These are phyloP conservation scores for Cyrtodaria siliqua DNA, from an alignment of 2,888 invertebrate genomes.

Conservation along the genomic window DNA sequence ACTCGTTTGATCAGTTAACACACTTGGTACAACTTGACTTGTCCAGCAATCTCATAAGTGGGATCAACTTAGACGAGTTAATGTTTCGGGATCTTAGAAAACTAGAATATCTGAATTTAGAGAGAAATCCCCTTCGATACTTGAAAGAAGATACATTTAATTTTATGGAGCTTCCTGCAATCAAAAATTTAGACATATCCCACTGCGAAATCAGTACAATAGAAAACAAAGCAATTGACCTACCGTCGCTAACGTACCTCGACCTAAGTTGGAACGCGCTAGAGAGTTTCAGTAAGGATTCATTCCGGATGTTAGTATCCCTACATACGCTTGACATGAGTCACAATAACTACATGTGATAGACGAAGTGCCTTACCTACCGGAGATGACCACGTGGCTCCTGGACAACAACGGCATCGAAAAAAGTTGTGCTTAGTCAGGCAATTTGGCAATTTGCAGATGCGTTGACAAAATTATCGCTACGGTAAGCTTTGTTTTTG, in stretches of 20 bases:
- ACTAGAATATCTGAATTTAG: constrained; percentile 27
- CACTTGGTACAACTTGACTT: constrained; percentile 40
- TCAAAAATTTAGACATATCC: constrained; percentile 53
- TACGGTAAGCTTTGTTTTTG: no score
- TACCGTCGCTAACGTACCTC: constrained; percentile 33
- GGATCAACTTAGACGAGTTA: constrained; percentile 20
- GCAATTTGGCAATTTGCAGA: constrained; percentile 27
- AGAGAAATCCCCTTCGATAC: constrained; percentile 46
- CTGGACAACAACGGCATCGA: constrained; percentile 53
- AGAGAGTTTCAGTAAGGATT: constrained; percentile 12
- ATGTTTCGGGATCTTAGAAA: constrained; percentile 39
- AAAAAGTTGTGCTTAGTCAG: constrained; percentile 26
- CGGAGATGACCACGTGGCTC: constrained; percentile 38
- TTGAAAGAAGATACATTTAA: constrained; percentile 40
- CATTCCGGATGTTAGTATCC: constrained; percentile 38
- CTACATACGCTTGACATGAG: constrained; percentile 51
- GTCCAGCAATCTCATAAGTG: constrained; percentile 45
- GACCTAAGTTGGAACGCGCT: constrained; percentile 59
- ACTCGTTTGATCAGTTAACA: constrained; percentile 37
- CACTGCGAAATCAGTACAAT: constrained; percentile 44
- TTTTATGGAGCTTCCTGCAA: constrained; percentile 40
- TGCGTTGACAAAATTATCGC: constrained; percentile 33
- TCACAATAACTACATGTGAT: constrained; percentile 50
- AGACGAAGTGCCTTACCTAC: constrained; percentile 46
- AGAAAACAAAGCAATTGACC: constrained; percentile 24